A percentile compares a stretch with the other conserved stretches of the same genome.
Evolutionary conservation across 2,797 vertebrate species (phyloP).

Genomic region (Varecia variegata): DNA sequence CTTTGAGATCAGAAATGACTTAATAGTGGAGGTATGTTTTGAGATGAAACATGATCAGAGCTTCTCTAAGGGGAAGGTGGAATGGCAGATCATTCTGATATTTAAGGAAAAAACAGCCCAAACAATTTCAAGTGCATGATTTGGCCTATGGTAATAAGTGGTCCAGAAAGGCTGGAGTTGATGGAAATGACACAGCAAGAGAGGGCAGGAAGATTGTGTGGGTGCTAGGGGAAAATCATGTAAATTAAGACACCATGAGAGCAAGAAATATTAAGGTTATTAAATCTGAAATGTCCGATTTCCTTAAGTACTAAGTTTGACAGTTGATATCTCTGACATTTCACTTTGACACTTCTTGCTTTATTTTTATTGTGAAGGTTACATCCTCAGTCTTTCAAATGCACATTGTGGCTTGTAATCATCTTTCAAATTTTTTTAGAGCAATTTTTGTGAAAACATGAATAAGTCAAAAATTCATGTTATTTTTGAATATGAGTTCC

Average conservation of each 20-base stretch:
- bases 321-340: too few relatives aligned
- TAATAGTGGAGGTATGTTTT: neutral
- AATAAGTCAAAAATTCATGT: too few relatives aligned
- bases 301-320: too few relatives aligned
- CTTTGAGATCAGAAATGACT: neutral
- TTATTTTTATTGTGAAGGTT: too few relatives aligned
- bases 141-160: neutral
- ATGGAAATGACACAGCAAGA: accelerated
- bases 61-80: neutral
- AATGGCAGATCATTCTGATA: neutral
- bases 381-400: too few relatives aligned
- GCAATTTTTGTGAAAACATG: too few relatives aligned
- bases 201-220: neutral
- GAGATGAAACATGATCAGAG: neutral
- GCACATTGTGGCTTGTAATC: too few relatives aligned
- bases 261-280: neutral
- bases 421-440: too few relatives aligned
- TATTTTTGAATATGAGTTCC: too few relatives aligned
- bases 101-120: neutral
- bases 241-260: neutral
- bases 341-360: too few relatives aligned
- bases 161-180: too few relatives aligned
- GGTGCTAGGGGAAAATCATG: neutral
- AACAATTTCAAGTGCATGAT: neutral
- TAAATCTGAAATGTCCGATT: too few relatives aligned